phyloP scores from a whole-genome alignment of 2,888 invertebrate species.

The Tachina lurida region DNA sequence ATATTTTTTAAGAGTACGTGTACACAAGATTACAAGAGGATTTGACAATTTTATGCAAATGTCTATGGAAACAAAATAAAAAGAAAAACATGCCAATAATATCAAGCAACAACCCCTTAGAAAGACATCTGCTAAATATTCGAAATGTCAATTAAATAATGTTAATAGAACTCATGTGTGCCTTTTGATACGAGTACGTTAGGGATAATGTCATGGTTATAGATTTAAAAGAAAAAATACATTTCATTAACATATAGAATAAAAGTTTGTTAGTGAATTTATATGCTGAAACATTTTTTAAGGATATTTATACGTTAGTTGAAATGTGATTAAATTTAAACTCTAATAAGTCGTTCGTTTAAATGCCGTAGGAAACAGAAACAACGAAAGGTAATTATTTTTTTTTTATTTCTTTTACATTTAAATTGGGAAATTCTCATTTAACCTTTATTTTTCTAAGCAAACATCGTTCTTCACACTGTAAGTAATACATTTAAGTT shows the following conservation, averaged over 20 bases:
- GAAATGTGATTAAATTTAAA: slow-evolving; percentile 1
- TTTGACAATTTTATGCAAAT: slow-evolving; percentile 60
- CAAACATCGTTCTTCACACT: too few species aligned
- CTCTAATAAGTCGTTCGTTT: background rate
- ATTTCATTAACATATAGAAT: slow-evolving; percentile 11
- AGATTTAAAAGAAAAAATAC: background rate
- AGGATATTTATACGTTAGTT: background rate
- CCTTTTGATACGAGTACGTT: background rate
- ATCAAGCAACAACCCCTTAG: slow-evolving; percentile 34
- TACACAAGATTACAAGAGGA: slow-evolving; percentile 59
- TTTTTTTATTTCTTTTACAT: too few species aligned
- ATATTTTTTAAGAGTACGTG: slow-evolving; percentile 18
- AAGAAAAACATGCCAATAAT: background rate
- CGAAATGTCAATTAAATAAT: slow-evolving; percentile 49
- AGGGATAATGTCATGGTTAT: slow-evolving; percentile 33
- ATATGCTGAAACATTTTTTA: background rate
- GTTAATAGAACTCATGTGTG: slow-evolving; percentile 11
- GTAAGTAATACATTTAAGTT: too few species aligned
- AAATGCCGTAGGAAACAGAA: too few species aligned
- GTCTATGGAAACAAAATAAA: slow-evolving; percentile 9
- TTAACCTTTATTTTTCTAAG: too few species aligned
- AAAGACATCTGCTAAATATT: slow-evolving; percentile 60
- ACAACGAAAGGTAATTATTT: too few species aligned
- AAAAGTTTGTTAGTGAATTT: slow-evolving; percentile 9
- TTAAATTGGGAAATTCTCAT: too few species aligned